Evolutionary conservation across 1,140 invertebrate species (phyloP), one percentile per base, ranked within the genome.

Genomic region (Planococcus citri): DNA sequence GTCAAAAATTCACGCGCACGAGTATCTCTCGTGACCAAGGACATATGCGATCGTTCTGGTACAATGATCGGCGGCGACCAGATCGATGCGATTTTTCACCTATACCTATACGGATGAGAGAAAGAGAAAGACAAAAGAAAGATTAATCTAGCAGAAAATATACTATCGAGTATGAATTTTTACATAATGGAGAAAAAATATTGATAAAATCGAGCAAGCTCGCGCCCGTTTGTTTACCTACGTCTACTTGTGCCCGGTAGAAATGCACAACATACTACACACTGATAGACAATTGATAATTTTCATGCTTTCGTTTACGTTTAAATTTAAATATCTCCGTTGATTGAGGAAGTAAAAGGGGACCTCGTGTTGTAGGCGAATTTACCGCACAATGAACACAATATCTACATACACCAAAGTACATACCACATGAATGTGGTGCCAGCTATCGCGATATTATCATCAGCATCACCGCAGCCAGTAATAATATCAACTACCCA

Each of bases 281-380:
- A 33, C 4, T n/a, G n/a, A 17, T 51, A 51, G 41, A 51, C 41
- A 51, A 51, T 51, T n/a, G 41, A n/a, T 51, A 51, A 51, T 51
- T 51, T 51, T 51, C 41, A 51, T 51, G 41, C 41, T 51, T 51
- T 51, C 41, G n/a, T 51, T 20, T 14, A 51, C 17, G 17, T 20
- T 2, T 51, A 51, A 51, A 51, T 51, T 20, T 14, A 51, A 51
- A 20, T 17, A 51, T 33, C 12, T 51, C 33, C 33, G 17, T 51
- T 20, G 41, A 51, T 51, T n/a, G n/a, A 51, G 41, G 41, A 51
- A 51, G 41, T 51, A 51, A 51, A 51, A 51, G 29, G n/a, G n/a
- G 29, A 33, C 29, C 29, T 12, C 29, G 29, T 12, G 29, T 33
- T 33, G n/a, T n/a, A n/a, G 29, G 29, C 12, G 29, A 33, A 33